phyloP scores from a whole-genome alignment of 1,140 invertebrate genomes.

The Drosophila suzukii region DNA sequence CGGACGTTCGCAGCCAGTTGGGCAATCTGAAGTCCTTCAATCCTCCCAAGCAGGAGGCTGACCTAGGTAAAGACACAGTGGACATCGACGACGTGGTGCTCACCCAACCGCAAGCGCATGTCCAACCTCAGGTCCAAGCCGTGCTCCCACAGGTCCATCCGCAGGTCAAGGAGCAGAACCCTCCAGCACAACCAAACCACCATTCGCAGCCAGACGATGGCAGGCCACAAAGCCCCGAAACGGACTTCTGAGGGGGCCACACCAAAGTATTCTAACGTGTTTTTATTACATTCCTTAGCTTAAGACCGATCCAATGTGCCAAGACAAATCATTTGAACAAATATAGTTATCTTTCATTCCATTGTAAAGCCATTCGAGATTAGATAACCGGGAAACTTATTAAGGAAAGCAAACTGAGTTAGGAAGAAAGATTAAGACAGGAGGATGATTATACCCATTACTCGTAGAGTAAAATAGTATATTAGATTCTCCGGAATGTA shows the following conservation, averaged over 20 bases:
- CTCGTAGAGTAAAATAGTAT: too few relatives aligned
- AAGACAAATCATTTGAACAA: slow-evolving; percentile 42
- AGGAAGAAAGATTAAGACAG: too few relatives aligned
- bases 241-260: slow-evolving; percentile 62
- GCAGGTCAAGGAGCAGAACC: not conserved
- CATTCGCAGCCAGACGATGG: slow-evolving; percentile 22
- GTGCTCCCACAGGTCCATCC: slow-evolving; percentile 14
- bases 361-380: not conserved
- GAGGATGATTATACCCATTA: too few relatives aligned
- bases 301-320: slow-evolving; percentile 23
- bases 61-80: slow-evolving; percentile 24
- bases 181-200: not conserved
- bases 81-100: slow-evolving; percentile 25
- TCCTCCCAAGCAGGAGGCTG: slow-evolving; percentile 8
- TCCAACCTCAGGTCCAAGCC: slow-evolving; percentile 18
- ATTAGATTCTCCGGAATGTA: too few relatives aligned
- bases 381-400: not conserved
- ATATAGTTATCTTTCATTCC: slow-evolving; percentile 39
- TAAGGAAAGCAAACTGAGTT: too few relatives aligned
- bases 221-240: slow-evolving; percentile 80
- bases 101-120: slow-evolving; percentile 6
- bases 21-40: slow-evolving; percentile 74
- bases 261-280: slow-evolving; percentile 34
- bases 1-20: slow-evolving; percentile 73
- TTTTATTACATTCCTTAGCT: slow-evolving; percentile 21